Evolutionary conservation across 2,888 invertebrate genomes (phyloP), one percentile per base, ranked within the genome.

Genomic region (Drosophila neonasuta): DNA sequence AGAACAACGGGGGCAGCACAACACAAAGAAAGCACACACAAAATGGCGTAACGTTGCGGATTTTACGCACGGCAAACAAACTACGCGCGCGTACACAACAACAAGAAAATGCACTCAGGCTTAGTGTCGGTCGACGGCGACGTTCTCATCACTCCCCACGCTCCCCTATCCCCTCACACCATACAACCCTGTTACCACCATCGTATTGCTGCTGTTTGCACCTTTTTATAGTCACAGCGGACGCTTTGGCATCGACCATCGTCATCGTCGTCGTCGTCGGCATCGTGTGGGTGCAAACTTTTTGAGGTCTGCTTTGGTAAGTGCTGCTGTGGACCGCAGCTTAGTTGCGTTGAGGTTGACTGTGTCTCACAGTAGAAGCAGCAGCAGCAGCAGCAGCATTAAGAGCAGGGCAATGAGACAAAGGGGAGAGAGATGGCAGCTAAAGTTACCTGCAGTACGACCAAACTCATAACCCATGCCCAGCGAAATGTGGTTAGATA

Each of bases 21-120:
- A 60, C 79, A 82, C 83, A 81, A 81, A 80, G 81, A 80, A 76
- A 74, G 79, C 74, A 77, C 79, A 82, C 83, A 86, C 77, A 79
- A 83, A 83, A 86, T 80, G 83, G 84, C 83, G 85, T 75, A 84
- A 81, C 81, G 83, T 83, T 86, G 79, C 83, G 83, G 83, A 84
- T 84, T 84, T 84, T 84, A 84, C 86, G 86, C 84, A 84, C 79
- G 80, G 86, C 86, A 82, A 84, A 82, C 83, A 86, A 77, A 80
- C 83, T 86, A 80, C 77, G 83, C 86, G 78, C 85, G 86, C 83
- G 77, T 86, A 83, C 83, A 83, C 80, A 84, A 84, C 81, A 81
- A 84, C 86, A 84, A 84, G 84, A 84, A 86, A 84, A 86, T 84
- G 84, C 84, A 84, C 84, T 84, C 86, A 84, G 86, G 83, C 83